Conservation (phyloP, 2,113 vertebrate genomes). For the Aptenodytes patagonicus region DNA sequence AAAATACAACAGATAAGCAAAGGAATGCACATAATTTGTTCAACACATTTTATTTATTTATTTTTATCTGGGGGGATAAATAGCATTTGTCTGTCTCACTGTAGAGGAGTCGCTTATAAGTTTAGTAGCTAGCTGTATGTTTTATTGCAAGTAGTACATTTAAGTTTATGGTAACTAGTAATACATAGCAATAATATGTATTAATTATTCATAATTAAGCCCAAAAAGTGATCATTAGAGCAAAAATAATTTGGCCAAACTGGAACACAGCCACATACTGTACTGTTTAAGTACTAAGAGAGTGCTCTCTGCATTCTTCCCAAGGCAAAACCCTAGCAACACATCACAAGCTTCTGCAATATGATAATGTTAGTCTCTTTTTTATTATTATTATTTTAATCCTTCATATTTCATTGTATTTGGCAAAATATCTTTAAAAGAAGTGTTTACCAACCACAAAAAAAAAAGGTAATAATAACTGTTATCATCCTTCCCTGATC, state of each 20-base stretch:
- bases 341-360: not conserved
- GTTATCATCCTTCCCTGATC: not conserved
- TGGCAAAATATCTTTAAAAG: not conserved
- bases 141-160: not conserved
- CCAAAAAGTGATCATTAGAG: not conserved
- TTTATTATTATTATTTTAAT: not conserved
- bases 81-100: not conserved
- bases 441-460: not conserved
- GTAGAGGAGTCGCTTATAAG: not conserved
- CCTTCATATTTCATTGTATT: not conserved
- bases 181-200: not conserved
- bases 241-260: not conserved
- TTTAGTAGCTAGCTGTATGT: not conserved
- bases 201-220: not conserved
- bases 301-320: not conserved
- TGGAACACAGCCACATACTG: not conserved
- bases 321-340: not conserved
- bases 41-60: not conserved
- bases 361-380: not conserved
- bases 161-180: not conserved
- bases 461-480: not conserved
- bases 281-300: not conserved
- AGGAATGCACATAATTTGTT: not conserved
- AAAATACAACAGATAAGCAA: not conserved
- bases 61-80: not conserved